A percentile compares a stretch with the other conserved stretches of the same genome.
phyloP scores from a whole-genome alignment of 1,140 invertebrate species.

The Diploscapter pachys region DNA sequence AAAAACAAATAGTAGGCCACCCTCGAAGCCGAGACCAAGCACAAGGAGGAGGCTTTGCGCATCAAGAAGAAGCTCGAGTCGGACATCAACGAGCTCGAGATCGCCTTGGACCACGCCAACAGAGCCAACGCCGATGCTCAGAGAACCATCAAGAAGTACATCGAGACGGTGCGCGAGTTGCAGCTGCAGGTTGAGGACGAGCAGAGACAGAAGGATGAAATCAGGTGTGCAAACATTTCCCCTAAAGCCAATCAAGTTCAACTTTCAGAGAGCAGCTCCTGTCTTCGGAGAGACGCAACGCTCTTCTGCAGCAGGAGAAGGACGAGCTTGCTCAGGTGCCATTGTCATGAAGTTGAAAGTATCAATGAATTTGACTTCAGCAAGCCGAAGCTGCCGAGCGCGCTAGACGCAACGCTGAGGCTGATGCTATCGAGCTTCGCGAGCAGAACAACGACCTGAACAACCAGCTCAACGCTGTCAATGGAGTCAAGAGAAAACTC shows the following conservation, averaged over 20 bases:
- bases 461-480: slow-evolving; percentile 84
- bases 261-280: slow-evolving; percentile 75
- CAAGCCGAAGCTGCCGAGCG: slow-evolving; percentile 71
- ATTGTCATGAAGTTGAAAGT: not conserved
- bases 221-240: slow-evolving; percentile 24
- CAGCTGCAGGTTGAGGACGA: slow-evolving; percentile 80
- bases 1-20: slow-evolving; percentile 69
- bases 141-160: slow-evolving; percentile 96
- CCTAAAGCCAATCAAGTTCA: not conserved
- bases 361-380: slow-evolving; percentile 14
- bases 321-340: slow-evolving; percentile 46
- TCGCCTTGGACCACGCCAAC: slow-evolving; percentile 92
- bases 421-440: slow-evolving; percentile 90
- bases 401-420: slow-evolving; percentile 90
- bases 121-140: slow-evolving; percentile 96
- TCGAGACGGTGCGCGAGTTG: slow-evolving; percentile 90
- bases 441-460: slow-evolving; percentile 93
- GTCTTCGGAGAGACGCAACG: slow-evolving; percentile 91
- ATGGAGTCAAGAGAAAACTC: slow-evolving; percentile 94
- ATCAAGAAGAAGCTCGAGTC: slow-evolving; percentile 99
- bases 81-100: slow-evolving; percentile 98
- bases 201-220: slow-evolving; percentile 90
- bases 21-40: slow-evolving; percentile 96
- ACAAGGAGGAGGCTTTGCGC: slow-evolving; percentile 96
- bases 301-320: slow-evolving; percentile 64